These are phyloP conservation scores for Bombylius major DNA, from an alignment of 2,888 invertebrate species.

Conservation along the genomic window DNA sequence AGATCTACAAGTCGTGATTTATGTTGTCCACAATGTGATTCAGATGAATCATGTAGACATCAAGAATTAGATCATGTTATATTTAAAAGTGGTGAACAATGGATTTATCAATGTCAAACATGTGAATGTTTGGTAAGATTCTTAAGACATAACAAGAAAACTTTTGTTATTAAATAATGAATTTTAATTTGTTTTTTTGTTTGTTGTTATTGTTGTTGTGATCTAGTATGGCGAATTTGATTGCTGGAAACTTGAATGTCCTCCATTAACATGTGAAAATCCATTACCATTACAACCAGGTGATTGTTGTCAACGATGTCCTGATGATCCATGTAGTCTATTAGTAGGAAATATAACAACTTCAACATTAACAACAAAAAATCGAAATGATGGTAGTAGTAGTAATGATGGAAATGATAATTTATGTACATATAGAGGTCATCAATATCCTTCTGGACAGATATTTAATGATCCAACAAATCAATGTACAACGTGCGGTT, in stretches of 20 bases:
- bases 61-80: slow-evolving; percentile 64
- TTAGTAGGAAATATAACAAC: slow-evolving; percentile 9
- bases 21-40: slow-evolving; percentile 75
- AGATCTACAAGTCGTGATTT: slow-evolving; percentile 37
- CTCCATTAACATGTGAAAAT: slow-evolving; percentile 50
- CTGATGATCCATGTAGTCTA: slow-evolving; percentile 46
- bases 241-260: slow-evolving; percentile 80
- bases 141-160: not conserved
- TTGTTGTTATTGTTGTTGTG: not conserved
- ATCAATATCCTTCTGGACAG: slow-evolving; percentile 45
- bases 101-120: slow-evolving; percentile 85
- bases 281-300: slow-evolving; percentile 46
- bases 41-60: slow-evolving; percentile 59
- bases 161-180: no score
- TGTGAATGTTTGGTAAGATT: slow-evolving; percentile 73
- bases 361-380: not conserved
- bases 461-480: slow-evolving; percentile 47
- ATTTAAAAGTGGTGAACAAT: slow-evolving; percentile 70
- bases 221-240: slow-evolving; percentile 70
- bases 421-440: slow-evolving; percentile 49
- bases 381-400: not conserved
- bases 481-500: slow-evolving; percentile 59
- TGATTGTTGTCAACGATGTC: slow-evolving; percentile 60
- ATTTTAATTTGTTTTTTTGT: no score
- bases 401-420: slow-evolving; percentile 28